Evolutionary conservation across 2,888 invertebrate species (phyloP).

Genomic region (Anoplius nigerrimus): DNA sequence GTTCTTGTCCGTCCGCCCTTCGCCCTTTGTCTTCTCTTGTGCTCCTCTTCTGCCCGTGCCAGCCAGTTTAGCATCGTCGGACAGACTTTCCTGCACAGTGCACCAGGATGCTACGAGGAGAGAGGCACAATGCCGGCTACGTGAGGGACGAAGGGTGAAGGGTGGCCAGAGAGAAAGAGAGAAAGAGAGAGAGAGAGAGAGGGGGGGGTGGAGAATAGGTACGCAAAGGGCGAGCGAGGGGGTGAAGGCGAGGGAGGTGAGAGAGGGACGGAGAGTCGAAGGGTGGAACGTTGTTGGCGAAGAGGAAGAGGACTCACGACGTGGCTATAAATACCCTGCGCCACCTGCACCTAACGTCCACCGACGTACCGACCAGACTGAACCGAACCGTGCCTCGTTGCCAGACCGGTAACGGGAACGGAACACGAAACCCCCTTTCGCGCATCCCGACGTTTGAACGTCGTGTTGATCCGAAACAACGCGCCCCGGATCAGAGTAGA

Average conservation of each 20-base stretch:
- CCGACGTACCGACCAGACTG: constrained; percentile 62
- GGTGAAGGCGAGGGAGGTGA: constrained; percentile 8
- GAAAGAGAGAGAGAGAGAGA: constrained; percentile 8
- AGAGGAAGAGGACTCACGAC: constrained; percentile 70
- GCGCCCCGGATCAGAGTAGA: not conserved
- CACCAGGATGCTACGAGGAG: constrained; percentile 18
- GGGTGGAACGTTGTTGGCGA: constrained; percentile 47
- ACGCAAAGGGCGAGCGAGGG: not conserved
- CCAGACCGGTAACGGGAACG: constrained; percentile 5
- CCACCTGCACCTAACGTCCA: constrained; percentile 71
- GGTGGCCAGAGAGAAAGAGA: not conserved
- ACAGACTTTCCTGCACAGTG: constrained; percentile 32
- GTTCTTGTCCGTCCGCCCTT: constrained; percentile 1
- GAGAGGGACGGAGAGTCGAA: constrained; percentile 36
- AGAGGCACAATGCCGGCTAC: not conserved
- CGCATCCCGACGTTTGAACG: constrained; percentile 1
- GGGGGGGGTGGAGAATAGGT: not conserved
- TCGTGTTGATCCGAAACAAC: constrained; percentile 6
- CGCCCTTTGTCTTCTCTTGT: constrained; percentile 1
- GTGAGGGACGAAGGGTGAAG: not conserved
- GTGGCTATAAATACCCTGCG: constrained; percentile 69
- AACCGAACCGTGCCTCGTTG: constrained; percentile 41
- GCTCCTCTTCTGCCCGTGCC: constrained; percentile 30
- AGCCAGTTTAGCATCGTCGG: constrained; percentile 18
- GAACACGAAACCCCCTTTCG: constrained; percentile 1